Base-by-base conservation (phyloP, 2,888 invertebrate species). In the Miltochrista miniata region DNA sequence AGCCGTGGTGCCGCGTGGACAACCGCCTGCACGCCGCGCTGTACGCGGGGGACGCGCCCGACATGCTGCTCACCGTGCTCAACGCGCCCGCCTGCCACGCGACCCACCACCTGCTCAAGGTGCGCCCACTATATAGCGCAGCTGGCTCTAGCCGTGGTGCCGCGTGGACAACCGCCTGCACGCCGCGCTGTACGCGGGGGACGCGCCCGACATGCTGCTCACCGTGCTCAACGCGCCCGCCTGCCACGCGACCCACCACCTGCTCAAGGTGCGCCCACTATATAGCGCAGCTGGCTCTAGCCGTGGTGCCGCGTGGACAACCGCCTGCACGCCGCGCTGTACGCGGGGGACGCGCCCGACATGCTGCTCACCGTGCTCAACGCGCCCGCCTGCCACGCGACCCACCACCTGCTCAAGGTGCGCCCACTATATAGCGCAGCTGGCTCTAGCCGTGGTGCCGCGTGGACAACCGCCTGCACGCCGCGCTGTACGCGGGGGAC, bases 71-170 rank as follows among this genome's bases (percentile, higher is more conserved):
- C 73, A 92, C 93, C n/a, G 90, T 92, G 74, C 93, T 95, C 74
- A 85, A 93, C 63, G 88, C 92, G 5, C 70, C 92, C 93, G 56
- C 87, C 93, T 7, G 92, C 92, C 48, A 85, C 95, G 63, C 85
- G 95, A 56, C 92, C 93, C 24, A 92, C 93, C 31, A 93, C 95
- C n/a, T n/a, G n/a, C n/a, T n/a, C n/a, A n/a, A n/a, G n/a, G n/a
- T n/a, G n/a, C n/a, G n/a, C n/a, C n/a, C n/a, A n/a, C n/a, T n/a
- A n/a, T n/a, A n/a, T n/a, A n/a, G n/a, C n/a, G n/a, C n/a, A n/a
- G 1, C 65, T 84, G 58, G 95, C 95, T 1, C 81, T 96, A 54
- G 90, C 93, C 49, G 74, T 93, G 11, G 72, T 94, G 41, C 84
- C 96, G 14, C 93, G n/a, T n/a, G n/a, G n/a, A n/a, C n/a, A n/a